Percentiles rank a stretch among this genome's conserved stretches.
Evolutionary conservation across 2,113 vertebrate genomes (phyloP).

Genomic region (Mellivora capensis): DNA sequence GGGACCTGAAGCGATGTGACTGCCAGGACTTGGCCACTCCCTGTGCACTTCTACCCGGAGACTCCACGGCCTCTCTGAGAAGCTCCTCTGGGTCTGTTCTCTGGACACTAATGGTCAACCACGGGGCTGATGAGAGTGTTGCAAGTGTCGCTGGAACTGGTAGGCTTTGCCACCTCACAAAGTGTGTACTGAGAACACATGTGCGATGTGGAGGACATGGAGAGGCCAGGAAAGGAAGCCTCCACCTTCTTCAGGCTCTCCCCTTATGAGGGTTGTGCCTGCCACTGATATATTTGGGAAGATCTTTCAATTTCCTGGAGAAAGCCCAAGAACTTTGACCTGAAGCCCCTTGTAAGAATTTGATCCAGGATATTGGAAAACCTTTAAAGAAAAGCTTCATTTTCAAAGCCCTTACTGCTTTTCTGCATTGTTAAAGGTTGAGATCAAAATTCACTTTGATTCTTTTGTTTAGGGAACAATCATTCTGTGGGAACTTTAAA

Average conservation of each 20-base stretch:
- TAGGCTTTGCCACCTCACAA: neutral
- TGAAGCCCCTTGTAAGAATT: conserved; percentile 16
- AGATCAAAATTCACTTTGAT: conserved; percentile 47
- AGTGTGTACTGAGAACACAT: neutral
- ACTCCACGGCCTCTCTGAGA: neutral
- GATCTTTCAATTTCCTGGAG: neutral
- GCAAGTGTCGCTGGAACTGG: neutral
- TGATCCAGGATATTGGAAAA: conserved; percentile 29
- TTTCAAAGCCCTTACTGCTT: conserved; percentile 35
- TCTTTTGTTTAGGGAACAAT: conserved; percentile 1
- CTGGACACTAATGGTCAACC: neutral
- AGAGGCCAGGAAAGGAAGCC: neutral
- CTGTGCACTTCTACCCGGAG: neutral
- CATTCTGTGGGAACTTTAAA: neutral
- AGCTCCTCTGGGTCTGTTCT: neutral
- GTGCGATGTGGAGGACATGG: neutral
- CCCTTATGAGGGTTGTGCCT: neutral
- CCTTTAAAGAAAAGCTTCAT: conserved; percentile 37
- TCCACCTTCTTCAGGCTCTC: neutral
- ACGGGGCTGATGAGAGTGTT: neutral
- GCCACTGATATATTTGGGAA: neutral
- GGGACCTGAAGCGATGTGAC: neutral
- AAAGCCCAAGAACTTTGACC: conserved; percentile 28
- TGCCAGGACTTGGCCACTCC: neutral
- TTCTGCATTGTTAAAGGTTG: conserved; percentile 9